Conservation (phyloP, 1,140 invertebrate species). For the Dolichoris vasculosae region DNA sequence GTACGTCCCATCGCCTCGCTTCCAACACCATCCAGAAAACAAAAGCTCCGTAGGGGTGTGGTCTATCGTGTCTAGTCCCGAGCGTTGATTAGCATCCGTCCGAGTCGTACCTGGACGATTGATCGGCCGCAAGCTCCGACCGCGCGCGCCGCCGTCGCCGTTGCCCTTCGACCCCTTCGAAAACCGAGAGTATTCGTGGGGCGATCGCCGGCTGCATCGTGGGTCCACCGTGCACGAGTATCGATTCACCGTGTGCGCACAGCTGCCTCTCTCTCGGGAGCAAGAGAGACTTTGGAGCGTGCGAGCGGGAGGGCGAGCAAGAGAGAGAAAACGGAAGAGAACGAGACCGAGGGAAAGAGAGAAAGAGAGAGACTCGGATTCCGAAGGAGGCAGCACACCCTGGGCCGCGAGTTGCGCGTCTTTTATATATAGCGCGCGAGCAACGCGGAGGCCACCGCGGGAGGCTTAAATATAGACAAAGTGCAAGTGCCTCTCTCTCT, state of each 20-base stretch:
- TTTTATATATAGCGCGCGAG: constrained; percentile 39
- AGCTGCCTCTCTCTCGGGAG: neutral
- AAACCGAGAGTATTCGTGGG: neutral
- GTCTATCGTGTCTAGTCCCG: neutral
- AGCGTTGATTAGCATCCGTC: neutral
- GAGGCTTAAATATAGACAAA: constrained; percentile 42
- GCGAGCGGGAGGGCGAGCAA: neutral
- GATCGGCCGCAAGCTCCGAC: neutral
- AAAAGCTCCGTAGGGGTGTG: constrained; percentile 7
- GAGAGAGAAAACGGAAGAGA: neutral
- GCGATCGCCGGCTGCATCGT: constrained; percentile 14
- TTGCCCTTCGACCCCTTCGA: constrained; percentile 7
- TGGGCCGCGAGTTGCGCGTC: neutral
- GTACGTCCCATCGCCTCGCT: no score
- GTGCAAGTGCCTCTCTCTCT: constrained; percentile 29
- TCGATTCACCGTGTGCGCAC: constrained; percentile 23
- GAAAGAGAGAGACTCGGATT: neutral
- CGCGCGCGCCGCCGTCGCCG: neutral
- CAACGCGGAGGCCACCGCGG: constrained; percentile 30
- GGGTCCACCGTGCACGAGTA: constrained; percentile 17
- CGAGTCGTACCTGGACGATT: neutral
- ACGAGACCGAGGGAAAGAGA: constrained; percentile 1
- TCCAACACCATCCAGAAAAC: no score
- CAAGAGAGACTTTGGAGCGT: neutral
- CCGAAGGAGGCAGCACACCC: constrained; percentile 38